Evolutionary conservation across 2,888 invertebrate genomes (phyloP).

Genomic region (Drosophila maculinotata): DNA sequence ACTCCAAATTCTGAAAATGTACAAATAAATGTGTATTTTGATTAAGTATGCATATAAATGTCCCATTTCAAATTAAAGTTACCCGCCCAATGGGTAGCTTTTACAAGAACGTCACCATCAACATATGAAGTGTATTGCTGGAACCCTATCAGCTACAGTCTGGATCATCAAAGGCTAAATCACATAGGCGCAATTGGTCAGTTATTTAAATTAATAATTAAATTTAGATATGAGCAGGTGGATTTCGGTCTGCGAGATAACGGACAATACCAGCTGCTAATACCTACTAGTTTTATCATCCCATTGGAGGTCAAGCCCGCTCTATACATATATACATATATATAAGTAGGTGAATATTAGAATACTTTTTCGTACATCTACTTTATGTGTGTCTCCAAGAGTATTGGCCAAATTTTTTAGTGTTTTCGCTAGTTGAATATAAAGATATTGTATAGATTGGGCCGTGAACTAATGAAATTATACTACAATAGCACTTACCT

Average conservation of each 20-base stretch:
- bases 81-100: too few relatives aligned
- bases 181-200: background rate
- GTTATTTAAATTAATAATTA: constrained; percentile 1
- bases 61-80: too few relatives aligned
- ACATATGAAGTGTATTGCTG: too few relatives aligned
- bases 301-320: too few relatives aligned
- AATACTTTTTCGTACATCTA: background rate
- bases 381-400: background rate
- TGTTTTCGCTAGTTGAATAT: background rate
- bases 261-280: background rate
- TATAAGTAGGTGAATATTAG: background rate
- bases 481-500: constrained; percentile 62
- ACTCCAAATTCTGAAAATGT: constrained; percentile 79
- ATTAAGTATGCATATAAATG: too few relatives aligned
- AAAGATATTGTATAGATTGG: too few relatives aligned
- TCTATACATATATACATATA: too few relatives aligned
- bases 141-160: too few relatives aligned
- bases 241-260: background rate
- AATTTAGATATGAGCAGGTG: background rate
- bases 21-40: too few relatives aligned
- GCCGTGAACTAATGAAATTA: background rate
- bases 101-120: too few relatives aligned
- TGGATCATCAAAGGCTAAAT: too few relatives aligned
- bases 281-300: background rate
- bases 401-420: too few relatives aligned